Base-by-base conservation (phyloP, 1,140 invertebrate species). In the Leptopilina boulardi region DNA sequence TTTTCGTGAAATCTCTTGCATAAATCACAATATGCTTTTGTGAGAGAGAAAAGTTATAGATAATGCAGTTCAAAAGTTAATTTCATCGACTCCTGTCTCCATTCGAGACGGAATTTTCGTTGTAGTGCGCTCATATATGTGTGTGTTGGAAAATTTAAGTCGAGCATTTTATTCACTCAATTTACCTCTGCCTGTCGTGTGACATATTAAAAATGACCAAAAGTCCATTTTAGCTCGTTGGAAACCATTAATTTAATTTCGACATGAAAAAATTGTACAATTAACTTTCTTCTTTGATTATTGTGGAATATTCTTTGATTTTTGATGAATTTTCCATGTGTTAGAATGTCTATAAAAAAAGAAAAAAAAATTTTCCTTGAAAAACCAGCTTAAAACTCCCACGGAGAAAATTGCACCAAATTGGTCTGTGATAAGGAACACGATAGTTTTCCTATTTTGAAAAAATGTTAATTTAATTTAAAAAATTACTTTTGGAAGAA, bases 121-220 rank as follows among this genome's bases (percentile, higher is more conserved):
- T n/a, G 26, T 26, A 26, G 13, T 4, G 34, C 34, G 34, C 26
- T 3, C 26, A 30, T 38, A 38, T 6, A 38, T 38, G 9, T 9
- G 5, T 15, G 3, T 15, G 13, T 34, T 66, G 59, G 26, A 66
- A 30, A 66, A 66, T 66, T 66, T 66, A 66, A 66, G 23, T 30
- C 59, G 13, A 5, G 59, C 26, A 66, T 66, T 66, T 66, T 66
- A 66, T 30, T 66, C 59, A n/a, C 13, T 66, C 59, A 66, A 66
- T 66, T 66, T 66, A 66, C 26, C 26, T 23, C 23, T 34, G 26
- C 23, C 59, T 26, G 23, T 30, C 26, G 15, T n/a, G 59, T 66
- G 59, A 66, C 59, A 66, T 66, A 66, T 66, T 66, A 66, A 66
- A 30, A 66, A n/a, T 34, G 59, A 66, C 59, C 23, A 34, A 66